Base-by-base conservation (phyloP, 2,113 vertebrate species). In the Oreochromis spilurus region DNA sequence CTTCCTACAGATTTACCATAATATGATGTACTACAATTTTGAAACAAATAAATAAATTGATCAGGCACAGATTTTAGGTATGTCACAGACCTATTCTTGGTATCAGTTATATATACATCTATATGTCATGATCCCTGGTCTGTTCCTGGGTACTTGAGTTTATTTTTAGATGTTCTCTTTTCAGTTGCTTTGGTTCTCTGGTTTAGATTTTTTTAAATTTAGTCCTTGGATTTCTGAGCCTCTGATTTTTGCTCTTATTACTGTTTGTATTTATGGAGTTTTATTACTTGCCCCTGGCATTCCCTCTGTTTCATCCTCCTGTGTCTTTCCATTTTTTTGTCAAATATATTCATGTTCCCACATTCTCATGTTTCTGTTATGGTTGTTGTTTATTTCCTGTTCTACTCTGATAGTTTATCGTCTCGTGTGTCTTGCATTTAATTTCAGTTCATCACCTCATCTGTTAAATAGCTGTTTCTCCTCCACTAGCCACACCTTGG, bases 131-230 rank as follows among this genome's bases (percentile, higher is more conserved):
- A 26, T 45, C 7, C 12, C 13, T 10, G 65, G 21, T 72, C 5
- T 43, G 36, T 70, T 21, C 10, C 17, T 40, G 7, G 10, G 65
- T 43, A 9, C 21, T 3, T 16, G 1, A 43, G 38, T 16, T 70
- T 0, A 6, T 24, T 70, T 43, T 70, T 70, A 0, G 36, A n/a
- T 43, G 12, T 3, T 43, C n/a, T 43, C 38, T 43, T 6, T 45
- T 72, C 21, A 24, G 62, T 40, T 70, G 36, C 12, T 43, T 21
- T 43, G 36, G 7, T 24, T 70, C n/a, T 43, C 12, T 16, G n/a
- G 38, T 9, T 26, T 70, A 24, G n/a, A 43, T 43, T 67, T 70
- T 0, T 13, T 16, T 0, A 0, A 5, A 57, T 16, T 9, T 24
- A 6, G 24, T 43, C 12, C 12, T 43, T 16, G 8, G 65, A 1